Evolutionary conservation across 2,113 vertebrate species (phyloP).

Genomic region (Corvus cornix): DNA sequence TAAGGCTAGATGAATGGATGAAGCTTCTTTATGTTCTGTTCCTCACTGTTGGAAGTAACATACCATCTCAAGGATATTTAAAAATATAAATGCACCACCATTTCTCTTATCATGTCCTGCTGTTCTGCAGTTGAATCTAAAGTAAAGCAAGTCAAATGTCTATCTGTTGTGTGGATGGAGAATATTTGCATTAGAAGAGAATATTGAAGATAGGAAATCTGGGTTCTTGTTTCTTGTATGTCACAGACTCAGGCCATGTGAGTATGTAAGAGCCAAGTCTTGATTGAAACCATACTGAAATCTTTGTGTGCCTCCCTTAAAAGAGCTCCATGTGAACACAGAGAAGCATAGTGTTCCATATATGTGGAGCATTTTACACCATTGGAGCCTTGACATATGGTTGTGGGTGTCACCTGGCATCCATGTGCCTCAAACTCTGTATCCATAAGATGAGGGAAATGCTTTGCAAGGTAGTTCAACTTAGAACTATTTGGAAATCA

Average conservation of each 20-base stretch:
- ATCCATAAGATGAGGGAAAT: not conserved
- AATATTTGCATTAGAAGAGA: not conserved
- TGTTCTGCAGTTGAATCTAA: not conserved
- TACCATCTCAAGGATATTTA: not conserved
- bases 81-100: not conserved
- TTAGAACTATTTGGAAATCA: not conserved
- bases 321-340: not conserved
- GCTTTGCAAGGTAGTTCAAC: not conserved
- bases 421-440: not conserved
- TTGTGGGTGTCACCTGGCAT: slow-evolving; percentile 18
- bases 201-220: not conserved
- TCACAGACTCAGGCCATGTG: not conserved
- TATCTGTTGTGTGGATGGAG: not conserved
- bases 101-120: not conserved
- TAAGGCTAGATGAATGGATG: not conserved
- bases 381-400: not conserved
- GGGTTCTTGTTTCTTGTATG: not conserved
- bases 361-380: not conserved
- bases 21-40: not conserved
- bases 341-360: not conserved
- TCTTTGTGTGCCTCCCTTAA: not conserved
- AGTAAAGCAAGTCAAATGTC: not conserved
- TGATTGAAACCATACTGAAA: not conserved
- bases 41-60: not conserved
- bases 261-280: not conserved